Evolutionary conservation across 2,888 invertebrate species (phyloP).

Genomic region (Nasonia oneida): DNA sequence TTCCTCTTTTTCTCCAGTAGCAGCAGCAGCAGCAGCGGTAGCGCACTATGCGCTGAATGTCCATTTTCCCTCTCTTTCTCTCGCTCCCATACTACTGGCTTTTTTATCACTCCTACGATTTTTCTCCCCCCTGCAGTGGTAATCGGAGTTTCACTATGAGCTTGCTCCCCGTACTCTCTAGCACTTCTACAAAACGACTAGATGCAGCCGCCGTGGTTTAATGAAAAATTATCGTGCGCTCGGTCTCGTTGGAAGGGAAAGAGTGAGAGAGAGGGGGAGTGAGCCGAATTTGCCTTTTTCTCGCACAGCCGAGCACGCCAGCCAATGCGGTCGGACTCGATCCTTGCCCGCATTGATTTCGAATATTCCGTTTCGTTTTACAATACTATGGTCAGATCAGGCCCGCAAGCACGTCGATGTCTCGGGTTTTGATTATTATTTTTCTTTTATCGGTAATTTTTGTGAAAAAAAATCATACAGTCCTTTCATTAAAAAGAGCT

Average conservation of each 20-base stretch:
- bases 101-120: constrained; percentile 42
- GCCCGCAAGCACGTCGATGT: too few species aligned
- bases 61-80: background rate
- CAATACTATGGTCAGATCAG: too few species aligned
- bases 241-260: constrained; percentile 15
- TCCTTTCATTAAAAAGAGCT: too few species aligned
- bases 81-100: background rate
- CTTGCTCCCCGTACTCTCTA: background rate
- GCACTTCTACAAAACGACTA: constrained; percentile 27
- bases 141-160: constrained; percentile 37
- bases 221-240: constrained; percentile 55
- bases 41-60: background rate
- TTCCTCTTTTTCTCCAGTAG: background rate
- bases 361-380: constrained; percentile 28
- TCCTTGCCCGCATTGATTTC: constrained; percentile 39
- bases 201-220: constrained; percentile 38
- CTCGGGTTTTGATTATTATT: too few species aligned
- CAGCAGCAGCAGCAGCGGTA: background rate
- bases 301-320: background rate
- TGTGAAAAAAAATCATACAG: too few species aligned
- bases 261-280: background rate
- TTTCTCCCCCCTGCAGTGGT: constrained; percentile 30
- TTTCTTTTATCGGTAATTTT: too few species aligned
- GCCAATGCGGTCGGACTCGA: background rate
- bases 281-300: constrained; percentile 31